These are phyloP conservation scores for Ceratina calcarata DNA, from an alignment of 1,140 invertebrate species.

Conservation along the genomic window DNA sequence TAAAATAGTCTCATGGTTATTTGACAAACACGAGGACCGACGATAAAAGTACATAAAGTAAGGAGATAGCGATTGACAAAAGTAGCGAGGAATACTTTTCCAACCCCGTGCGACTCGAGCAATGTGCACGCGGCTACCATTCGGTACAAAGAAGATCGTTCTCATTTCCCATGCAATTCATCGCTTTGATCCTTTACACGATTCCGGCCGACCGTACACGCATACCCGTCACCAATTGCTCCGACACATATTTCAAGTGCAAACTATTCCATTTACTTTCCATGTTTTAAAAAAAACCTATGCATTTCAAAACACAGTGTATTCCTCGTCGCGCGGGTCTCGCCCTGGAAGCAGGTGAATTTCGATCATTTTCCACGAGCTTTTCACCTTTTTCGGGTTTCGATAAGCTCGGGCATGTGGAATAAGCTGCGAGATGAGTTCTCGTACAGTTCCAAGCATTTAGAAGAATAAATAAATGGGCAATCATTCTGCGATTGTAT, in stretches of 20 bases:
- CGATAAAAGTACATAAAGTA: background rate
- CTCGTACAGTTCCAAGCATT: too few species aligned
- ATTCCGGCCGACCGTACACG: background rate
- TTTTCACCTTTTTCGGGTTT: background rate
- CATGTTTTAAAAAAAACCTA: conserved; percentile 40
- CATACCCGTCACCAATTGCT: conserved; percentile 9
- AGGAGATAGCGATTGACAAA: background rate
- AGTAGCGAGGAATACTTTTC: background rate
- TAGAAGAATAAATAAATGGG: too few species aligned
- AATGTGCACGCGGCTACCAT: background rate
- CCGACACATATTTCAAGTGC: conserved; percentile 28
- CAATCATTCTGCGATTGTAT: too few species aligned
- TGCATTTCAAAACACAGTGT: conserved; percentile 45
- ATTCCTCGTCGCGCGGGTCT: background rate
- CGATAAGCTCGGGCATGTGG: too few species aligned
- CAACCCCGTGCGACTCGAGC: background rate
- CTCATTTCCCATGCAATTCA: conserved; percentile 22
- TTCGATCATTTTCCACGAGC: conserved; percentile 25
- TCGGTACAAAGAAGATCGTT: conserved; percentile 4
- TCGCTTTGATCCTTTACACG: conserved; percentile 38
- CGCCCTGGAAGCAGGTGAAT: conserved; percentile 20
- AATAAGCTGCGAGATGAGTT: background rate
- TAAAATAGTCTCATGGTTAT: too few species aligned
- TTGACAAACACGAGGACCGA: background rate
- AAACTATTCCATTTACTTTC: conserved; percentile 43